Conservation (phyloP, 2,888 invertebrate genomes). For the Antitype chi region DNA sequence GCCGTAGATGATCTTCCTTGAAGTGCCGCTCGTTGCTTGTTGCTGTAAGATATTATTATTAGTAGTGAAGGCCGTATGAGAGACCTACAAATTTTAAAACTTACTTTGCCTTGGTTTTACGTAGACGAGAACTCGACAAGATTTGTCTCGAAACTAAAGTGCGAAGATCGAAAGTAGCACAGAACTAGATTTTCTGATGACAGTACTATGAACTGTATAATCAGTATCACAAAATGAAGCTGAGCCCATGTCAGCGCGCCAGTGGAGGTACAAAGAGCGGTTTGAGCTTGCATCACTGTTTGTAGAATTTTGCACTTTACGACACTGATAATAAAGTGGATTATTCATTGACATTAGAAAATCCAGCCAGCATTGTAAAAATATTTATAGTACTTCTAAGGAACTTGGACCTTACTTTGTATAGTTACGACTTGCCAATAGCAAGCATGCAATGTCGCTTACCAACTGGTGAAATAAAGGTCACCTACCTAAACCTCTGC, state of each 20-base stretch:
- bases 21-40: constrained; percentile 91
- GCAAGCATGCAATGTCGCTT: not conserved
- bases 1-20: constrained; percentile 97
- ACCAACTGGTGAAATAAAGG: not conserved
- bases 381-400: too few relatives aligned
- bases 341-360: not conserved
- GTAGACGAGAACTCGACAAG: not conserved
- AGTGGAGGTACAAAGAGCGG: not conserved
- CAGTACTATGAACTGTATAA: not conserved
- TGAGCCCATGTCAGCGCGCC: not conserved
- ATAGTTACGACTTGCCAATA: not conserved
- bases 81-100: not conserved
- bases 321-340: not conserved
- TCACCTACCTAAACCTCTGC: not conserved
- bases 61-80: not conserved
- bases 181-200: not conserved
- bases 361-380: not conserved
- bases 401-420: not conserved
- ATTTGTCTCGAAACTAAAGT: not conserved
- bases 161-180: not conserved
- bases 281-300: not conserved
- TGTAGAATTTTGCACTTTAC: not conserved
- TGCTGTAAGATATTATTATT: constrained; percentile 89
- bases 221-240: not conserved
- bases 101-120: not conserved